Evolutionary conservation across 2,113 vertebrate species (phyloP).

Genomic region (Morone chrysops): DNA sequence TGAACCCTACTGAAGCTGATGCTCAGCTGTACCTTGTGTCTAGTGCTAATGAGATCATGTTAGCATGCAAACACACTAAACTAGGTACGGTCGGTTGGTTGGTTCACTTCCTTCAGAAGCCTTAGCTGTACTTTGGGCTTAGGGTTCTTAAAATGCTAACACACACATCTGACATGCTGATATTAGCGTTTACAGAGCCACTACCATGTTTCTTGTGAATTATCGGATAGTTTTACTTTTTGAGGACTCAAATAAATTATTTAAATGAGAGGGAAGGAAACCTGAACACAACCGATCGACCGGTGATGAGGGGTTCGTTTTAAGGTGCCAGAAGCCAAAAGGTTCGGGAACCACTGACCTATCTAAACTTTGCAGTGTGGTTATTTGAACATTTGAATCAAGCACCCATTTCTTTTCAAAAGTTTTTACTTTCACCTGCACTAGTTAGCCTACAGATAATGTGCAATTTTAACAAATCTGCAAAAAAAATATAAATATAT

Average conservation of each 20-base stretch:
- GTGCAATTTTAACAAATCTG: conserved; percentile 75
- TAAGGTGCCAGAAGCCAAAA: not conserved
- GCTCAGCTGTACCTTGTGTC: no score
- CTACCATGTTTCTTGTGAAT: not conserved
- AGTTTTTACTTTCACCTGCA: conserved; percentile 35
- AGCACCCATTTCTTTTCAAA: conserved; percentile 9
- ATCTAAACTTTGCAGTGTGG: conserved; percentile 14
- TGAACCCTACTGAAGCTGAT: no score
- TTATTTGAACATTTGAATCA: conserved; percentile 31
- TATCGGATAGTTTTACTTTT: not conserved
- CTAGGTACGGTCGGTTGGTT: no score
- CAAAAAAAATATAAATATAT: conserved; percentile 56
- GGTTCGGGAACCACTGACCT: conserved; percentile 49
- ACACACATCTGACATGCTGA: no score
- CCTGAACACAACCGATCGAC: not conserved
- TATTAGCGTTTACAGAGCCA: no score
- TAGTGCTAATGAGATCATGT: no score
- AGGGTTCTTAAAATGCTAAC: not conserved
- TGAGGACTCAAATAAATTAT: not conserved
- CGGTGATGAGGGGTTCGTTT: not conserved
- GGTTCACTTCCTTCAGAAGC: no score
- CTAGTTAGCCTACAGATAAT: conserved; percentile 57
- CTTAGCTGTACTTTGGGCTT: not conserved
- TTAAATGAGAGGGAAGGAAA: no score
- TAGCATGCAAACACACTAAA: no score